These are phyloP conservation scores for Plagodis dolabraria DNA, from an alignment of 2,888 invertebrate genomes.

Conservation along the genomic window DNA sequence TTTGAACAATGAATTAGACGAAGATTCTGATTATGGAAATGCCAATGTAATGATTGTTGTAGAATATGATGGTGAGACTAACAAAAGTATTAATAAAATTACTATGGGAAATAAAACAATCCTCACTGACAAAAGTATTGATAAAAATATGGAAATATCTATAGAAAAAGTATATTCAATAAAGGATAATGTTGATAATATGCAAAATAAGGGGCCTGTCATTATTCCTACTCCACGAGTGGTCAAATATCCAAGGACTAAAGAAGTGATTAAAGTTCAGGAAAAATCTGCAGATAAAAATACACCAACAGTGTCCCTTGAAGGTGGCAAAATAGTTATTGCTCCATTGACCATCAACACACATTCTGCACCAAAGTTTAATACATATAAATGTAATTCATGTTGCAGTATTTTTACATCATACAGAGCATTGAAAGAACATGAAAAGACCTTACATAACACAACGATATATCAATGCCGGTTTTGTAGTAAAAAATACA, in stretches of 20 bases:
- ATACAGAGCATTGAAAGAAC: constrained; percentile 51
- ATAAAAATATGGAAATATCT: constrained; percentile 3
- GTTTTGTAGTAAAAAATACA: constrained; percentile 52
- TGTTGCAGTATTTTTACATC: constrained; percentile 55
- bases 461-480: constrained; percentile 50
- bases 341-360: constrained; percentile 42
- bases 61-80: constrained; percentile 50
- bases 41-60: constrained; percentile 58
- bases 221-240: constrained; percentile 30
- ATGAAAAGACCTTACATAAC: constrained; percentile 53
- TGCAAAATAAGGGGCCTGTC: constrained; percentile 31
- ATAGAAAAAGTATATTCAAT: not conserved
- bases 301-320: constrained; percentile 44
- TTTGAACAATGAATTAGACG: constrained; percentile 45
- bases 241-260: constrained; percentile 30
- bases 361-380: constrained; percentile 37
- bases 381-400: constrained; percentile 48
- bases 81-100: constrained; percentile 43
- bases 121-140: constrained; percentile 39
- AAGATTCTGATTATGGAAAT: constrained; percentile 36
- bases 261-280: constrained; percentile 3
- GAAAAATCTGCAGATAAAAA: constrained; percentile 12
- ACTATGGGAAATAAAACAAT: constrained; percentile 42
- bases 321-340: constrained; percentile 52
- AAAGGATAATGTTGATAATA: constrained; percentile 15